Conservation (phyloP, 30 jellyfish, hydroid and myxozoan genomes). For the Chironex yamaguchii region DNA sequence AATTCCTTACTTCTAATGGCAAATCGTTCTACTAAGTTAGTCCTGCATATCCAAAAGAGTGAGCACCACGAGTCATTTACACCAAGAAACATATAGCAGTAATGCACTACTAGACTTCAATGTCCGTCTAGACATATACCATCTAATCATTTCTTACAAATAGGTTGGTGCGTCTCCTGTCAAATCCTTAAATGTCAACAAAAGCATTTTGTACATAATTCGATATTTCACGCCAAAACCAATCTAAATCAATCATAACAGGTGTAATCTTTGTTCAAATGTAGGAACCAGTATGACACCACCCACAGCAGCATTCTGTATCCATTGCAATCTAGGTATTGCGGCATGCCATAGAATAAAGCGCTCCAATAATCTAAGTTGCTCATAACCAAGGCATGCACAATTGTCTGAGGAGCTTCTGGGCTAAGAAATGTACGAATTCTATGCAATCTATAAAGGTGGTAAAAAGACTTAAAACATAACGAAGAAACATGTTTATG, state of each 20-base stretch:
- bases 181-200: slow-evolving; percentile 10
- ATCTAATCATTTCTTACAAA: slow-evolving; percentile 37
- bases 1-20: no score
- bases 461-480: neutral
- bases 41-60: slow-evolving; percentile 18
- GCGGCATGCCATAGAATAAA: neutral
- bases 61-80: slow-evolving; percentile 33
- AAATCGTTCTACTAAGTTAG: slow-evolving; percentile 33
- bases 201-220: slow-evolving; percentile 21
- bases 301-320: neutral
- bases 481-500: neutral
- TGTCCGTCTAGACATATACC: slow-evolving; percentile 15
- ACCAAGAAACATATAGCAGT: slow-evolving; percentile 26
- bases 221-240: slow-evolving; percentile 39
- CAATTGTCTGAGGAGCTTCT: neutral
- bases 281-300: no score
- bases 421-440: neutral
- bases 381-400: neutral
- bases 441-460: neutral
- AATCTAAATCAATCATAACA: slow-evolving; percentile 11
- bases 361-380: slow-evolving; percentile 6
- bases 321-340: neutral
- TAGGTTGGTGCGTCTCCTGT: slow-evolving; percentile 50
- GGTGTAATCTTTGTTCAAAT: no score
- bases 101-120: slow-evolving; percentile 28